Base-by-base conservation (phyloP, 2,888 invertebrate species). In the Camptogramma bilineatum region DNA sequence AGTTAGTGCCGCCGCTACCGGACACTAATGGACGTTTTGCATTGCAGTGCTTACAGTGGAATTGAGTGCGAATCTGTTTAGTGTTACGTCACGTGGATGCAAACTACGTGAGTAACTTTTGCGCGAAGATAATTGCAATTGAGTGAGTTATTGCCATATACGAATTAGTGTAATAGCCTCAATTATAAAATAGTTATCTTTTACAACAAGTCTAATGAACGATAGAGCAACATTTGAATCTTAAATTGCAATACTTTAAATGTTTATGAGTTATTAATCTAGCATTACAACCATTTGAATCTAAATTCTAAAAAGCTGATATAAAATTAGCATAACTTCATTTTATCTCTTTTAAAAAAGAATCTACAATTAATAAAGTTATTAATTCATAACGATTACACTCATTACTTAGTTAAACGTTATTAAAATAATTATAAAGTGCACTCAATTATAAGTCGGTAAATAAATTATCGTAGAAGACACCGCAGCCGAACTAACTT, bases 1-100 rank as follows among this genome's bases (percentile, higher is more conserved):
- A 77, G 70, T 73, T 70, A 69, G 85, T 85, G 86, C 87, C 86
- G 84, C 84, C 82, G 85, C 84, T 87, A 53, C 85, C 86, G 84
- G 85, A 86, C 73, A 66, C 61, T 66, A 71, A 71, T 72, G 78
- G 76, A 76, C 75, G 73, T 64, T 72, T 74, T 73, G 73, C 75
- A 71, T 76, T 79, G 71, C 70, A 76, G 76, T 87, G 88, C 86
- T 83, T 85, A 61, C 57, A 70, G 71, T 70, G 71, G 57, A 59
- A 83, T 76, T 79, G 76, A 82, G 80, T 83, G 76, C 79, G 69
- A 76, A 79, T 77, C 76, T 71, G 76, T 74, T 76, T 75, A 69
- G 73, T 69, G 76, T 83, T 80, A 78, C 86, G 80, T 88, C 87
- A 87, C 87, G 84, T 84, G 86, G 80, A 81, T 78, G 72, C 73